Percentiles rank a stretch among this genome's conserved stretches.
These are phyloP conservation scores for Tamias sibiricus DNA, from an alignment of 2,113 vertebrate species.

Conservation along the genomic window DNA sequence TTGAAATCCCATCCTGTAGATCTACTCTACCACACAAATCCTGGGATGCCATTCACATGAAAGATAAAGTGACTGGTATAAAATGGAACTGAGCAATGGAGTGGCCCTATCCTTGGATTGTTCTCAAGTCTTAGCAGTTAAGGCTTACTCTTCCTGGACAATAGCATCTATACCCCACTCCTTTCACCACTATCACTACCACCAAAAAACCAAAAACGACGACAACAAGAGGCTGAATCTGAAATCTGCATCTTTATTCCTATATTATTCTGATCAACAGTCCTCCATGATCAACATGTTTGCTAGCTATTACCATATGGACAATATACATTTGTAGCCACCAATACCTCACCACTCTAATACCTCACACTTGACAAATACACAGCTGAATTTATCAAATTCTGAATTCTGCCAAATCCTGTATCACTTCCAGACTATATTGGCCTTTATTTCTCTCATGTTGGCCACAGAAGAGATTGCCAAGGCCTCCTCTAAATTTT, in stretches of 20 bases:
- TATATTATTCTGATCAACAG: conserved; percentile 4
- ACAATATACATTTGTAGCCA: neutral
- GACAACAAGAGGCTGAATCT: neutral
- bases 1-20: neutral
- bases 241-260: neutral
- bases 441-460: neutral
- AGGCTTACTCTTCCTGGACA: neutral
- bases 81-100: neutral
- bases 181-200: neutral
- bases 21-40: neutral
- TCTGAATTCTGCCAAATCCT: neutral
- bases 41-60: neutral
- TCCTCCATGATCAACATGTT: neutral
- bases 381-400: neutral
- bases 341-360: neutral
- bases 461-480: neutral
- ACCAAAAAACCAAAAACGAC: neutral
- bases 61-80: neutral
- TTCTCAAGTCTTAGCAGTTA: neutral
- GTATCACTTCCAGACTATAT: neutral
- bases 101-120: neutral
- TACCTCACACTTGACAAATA: neutral
- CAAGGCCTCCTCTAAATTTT: neutral
- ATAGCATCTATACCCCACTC: neutral
- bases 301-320: neutral